phyloP scores from a whole-genome alignment of 1,140 invertebrate species.

The Conus betulinus region DNA sequence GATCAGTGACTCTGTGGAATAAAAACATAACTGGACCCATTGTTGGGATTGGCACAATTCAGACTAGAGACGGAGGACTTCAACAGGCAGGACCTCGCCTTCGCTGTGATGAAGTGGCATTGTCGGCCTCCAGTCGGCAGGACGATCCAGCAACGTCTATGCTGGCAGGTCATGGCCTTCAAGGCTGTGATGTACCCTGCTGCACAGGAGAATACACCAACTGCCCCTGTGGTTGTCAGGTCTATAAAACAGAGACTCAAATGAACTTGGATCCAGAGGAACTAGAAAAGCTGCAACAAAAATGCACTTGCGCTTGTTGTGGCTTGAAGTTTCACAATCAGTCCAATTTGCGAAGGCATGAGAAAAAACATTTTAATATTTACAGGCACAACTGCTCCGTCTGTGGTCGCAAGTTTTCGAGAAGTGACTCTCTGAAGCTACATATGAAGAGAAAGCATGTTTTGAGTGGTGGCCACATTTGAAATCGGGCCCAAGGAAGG shows the following conservation, averaged over 20 bases:
- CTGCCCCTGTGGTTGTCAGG: conserved; percentile 21
- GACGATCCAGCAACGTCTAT: neutral
- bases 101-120: neutral
- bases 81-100: neutral
- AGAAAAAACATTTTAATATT: conserved; percentile 18
- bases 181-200: neutral
- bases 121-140: neutral
- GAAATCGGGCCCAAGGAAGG: too few species aligned
- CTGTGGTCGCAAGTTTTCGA: neutral
- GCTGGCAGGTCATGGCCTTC: neutral
- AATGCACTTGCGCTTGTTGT: conserved; percentile 10
- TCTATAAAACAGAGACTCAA: neutral
- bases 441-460: conserved; percentile 18
- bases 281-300: neutral
- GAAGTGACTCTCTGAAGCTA: conserved; percentile 14
- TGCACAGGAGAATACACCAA: conserved; percentile 18
- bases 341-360: conserved; percentile 4
- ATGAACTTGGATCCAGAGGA: conserved; percentile 11
- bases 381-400: neutral
- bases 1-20: neutral
- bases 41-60: neutral
- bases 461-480: too few species aligned
- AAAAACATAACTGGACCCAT: neutral
- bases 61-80: neutral
- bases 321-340: conserved; percentile 13